Conservation (phyloP, 2,888 invertebrate species). For the Epicampocera succincta region DNA sequence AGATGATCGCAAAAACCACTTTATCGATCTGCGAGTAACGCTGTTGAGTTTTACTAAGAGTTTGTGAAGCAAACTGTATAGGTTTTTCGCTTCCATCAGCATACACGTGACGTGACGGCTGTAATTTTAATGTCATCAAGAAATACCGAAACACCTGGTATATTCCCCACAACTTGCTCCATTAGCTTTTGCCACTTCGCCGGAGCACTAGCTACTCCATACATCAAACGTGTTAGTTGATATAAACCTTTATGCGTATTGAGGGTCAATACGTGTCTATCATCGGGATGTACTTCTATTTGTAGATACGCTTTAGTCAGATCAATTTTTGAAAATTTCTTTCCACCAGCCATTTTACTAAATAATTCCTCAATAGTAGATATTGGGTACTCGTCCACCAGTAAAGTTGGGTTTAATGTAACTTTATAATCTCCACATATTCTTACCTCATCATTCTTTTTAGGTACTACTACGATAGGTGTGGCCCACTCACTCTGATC, state of each 20-base stretch:
- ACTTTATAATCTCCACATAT: constrained; percentile 70
- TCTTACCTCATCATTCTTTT: constrained; percentile 71
- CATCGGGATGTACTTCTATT: constrained; percentile 74
- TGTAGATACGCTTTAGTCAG: constrained; percentile 77
- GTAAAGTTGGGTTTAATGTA: constrained; percentile 70
- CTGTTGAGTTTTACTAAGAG: neutral
- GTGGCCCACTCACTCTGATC: constrained; percentile 74
- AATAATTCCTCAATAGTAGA: constrained; percentile 63
- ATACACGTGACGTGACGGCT: neutral
- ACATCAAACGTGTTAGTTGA: constrained; percentile 74
- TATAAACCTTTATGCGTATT: constrained; percentile 73
- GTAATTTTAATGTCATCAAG: neutral
- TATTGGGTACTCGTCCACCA: no score
- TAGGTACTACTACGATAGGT: constrained; percentile 74
- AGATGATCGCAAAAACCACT: neutral
- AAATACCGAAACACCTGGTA: neutral
- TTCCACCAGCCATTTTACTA: constrained; percentile 70
- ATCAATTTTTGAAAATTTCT: constrained; percentile 74
- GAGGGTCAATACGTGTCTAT: neutral
- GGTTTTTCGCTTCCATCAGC: neutral
- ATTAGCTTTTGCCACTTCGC: constrained; percentile 1
- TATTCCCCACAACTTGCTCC: neutral
- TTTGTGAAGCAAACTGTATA: neutral
- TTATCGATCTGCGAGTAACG: neutral
- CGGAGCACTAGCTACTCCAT: constrained; percentile 70